phyloP scores from a whole-genome alignment of 2,113 vertebrate genomes.

The Hypocryptadius cinnamomeus region DNA sequence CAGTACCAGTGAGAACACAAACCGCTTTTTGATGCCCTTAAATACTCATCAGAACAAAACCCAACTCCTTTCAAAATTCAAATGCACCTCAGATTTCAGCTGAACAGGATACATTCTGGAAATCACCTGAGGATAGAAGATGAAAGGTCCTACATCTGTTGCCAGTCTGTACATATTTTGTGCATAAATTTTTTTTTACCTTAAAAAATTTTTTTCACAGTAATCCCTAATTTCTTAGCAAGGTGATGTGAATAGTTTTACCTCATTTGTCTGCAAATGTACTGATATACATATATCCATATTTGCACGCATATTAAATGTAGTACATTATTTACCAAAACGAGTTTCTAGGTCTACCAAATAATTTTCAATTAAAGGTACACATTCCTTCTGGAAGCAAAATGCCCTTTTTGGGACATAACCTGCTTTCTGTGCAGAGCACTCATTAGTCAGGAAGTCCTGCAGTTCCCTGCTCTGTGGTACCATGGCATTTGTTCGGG shows the following conservation, averaged over 20 bases:
- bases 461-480: background rate
- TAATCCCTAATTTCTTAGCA: background rate
- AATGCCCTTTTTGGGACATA: background rate
- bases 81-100: background rate
- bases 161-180: background rate
- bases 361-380: background rate
- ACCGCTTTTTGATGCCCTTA: background rate
- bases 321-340: background rate
- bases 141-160: background rate
- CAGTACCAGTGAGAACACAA: background rate
- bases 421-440: background rate
- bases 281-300: background rate
- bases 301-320: background rate
- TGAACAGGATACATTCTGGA: background rate
- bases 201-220: background rate
- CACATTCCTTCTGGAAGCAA: background rate
- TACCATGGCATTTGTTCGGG: background rate
- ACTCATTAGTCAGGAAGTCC: background rate
- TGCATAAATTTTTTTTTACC: background rate
- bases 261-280: background rate
- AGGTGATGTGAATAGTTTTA: background rate
- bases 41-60: background rate
- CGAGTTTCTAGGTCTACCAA: background rate
- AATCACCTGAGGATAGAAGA: background rate
- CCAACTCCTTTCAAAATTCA: background rate